Conservation (phyloP, 2,888 invertebrate genomes). For the Dascillus cervinus region DNA sequence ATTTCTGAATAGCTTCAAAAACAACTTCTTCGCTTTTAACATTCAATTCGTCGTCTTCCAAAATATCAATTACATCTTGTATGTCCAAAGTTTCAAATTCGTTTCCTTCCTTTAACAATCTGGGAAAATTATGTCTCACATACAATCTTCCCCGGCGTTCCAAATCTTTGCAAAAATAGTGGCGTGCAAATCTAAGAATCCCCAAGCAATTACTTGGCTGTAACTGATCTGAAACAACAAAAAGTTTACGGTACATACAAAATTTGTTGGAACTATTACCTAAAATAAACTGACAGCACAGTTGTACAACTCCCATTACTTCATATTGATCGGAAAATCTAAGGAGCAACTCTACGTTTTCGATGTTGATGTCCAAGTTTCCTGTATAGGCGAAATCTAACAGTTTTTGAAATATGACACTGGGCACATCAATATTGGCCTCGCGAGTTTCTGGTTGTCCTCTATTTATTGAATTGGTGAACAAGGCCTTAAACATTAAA, state of each 20-base stretch:
- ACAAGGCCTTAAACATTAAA: conserved; percentile 46
- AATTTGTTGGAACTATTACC: conserved; percentile 16
- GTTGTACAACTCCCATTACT: conserved; percentile 61
- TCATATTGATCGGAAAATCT: conserved; percentile 67
- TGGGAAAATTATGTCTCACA: conserved; percentile 34
- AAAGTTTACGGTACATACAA: not conserved
- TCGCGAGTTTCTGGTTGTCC: conserved; percentile 53
- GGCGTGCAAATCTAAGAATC: conserved; percentile 60
- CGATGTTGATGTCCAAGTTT: conserved; percentile 52
- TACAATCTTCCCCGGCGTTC: conserved; percentile 49
- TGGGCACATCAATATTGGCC: conserved; percentile 53
- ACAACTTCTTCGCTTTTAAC: conserved; percentile 65
- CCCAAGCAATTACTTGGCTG: conserved; percentile 63
- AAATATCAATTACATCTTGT: conserved; percentile 55
- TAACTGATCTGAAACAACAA: conserved; percentile 43
- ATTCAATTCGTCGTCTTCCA: conserved; percentile 65
- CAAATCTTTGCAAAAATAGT: conserved; percentile 62
- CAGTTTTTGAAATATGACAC: conserved; percentile 54
- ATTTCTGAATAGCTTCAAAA: conserved; percentile 64
- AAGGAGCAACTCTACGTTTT: conserved; percentile 62
- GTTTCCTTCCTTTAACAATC: conserved; percentile 53
- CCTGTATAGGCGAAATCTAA: conserved; percentile 73
- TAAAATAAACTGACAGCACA: conserved; percentile 60
- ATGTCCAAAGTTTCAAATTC: conserved; percentile 56
- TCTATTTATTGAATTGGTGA: conserved; percentile 58